A percentile compares a stretch with the other conserved stretches of the same genome.
phyloP scores from a whole-genome alignment of 2,113 vertebrate species.

The Felis chaus region DNA sequence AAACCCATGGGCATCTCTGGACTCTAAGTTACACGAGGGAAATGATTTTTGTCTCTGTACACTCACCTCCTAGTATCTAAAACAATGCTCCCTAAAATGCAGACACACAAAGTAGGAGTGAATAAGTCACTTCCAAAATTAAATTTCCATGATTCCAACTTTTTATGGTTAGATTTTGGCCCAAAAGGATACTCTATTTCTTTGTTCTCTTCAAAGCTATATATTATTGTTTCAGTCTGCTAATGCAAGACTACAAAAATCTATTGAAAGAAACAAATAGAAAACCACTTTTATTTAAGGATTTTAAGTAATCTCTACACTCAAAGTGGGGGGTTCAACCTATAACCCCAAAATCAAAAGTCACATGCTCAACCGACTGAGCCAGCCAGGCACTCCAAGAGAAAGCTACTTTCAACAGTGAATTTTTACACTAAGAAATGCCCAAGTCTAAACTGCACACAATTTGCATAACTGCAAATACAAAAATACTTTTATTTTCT shows the following conservation, averaged over 20 bases:
- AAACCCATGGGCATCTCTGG: neutral
- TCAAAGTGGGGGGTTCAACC: neutral
- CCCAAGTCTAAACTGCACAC: neutral
- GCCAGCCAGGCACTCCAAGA: neutral
- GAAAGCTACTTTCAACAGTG: neutral
- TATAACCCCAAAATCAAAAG: neutral
- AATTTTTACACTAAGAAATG: conserved; percentile 32
- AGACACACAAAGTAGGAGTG: neutral
- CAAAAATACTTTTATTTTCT: neutral
- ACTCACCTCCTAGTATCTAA: neutral
- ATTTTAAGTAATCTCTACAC: neutral
- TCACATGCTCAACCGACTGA: neutral
- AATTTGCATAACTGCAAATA: neutral
- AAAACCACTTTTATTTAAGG: neutral
- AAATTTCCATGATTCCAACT: neutral
- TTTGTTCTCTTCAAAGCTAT: neutral
- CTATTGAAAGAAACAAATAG: neutral
- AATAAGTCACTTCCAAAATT: conserved; percentile 24
- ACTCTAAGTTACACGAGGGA: neutral
- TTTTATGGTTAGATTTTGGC: conserved; percentile 38
- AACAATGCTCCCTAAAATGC: neutral
- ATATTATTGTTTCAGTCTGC: conserved; percentile 7
- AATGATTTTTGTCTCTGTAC: conserved; percentile 5
- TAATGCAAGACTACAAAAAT: neutral
- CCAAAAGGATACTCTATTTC: neutral